phyloP scores from a whole-genome alignment of 2,113 vertebrate genomes.

The Leptosomus discolor region DNA sequence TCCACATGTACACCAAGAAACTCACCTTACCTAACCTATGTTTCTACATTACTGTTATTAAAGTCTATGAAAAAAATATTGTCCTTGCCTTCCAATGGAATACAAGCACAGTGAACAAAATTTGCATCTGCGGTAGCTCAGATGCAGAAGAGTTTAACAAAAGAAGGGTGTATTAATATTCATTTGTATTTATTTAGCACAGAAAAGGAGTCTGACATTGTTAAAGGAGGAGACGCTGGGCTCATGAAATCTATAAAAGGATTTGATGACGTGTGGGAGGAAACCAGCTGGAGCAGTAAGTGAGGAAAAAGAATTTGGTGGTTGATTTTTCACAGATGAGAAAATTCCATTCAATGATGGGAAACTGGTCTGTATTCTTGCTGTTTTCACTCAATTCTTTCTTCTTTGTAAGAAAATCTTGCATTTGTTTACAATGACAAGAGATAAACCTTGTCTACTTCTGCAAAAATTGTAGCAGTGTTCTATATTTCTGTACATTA shows the following conservation, averaged over 20 bases:
- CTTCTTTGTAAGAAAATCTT: neutral
- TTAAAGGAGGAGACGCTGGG: neutral
- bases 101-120: neutral
- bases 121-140: neutral
- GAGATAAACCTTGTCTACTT: neutral
- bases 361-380: neutral
- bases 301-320: neutral
- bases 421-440: neutral
- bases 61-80: neutral
- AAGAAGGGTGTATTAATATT: constrained; percentile 24
- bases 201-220: neutral
- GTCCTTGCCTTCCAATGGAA: neutral
- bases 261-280: neutral
- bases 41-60: neutral
- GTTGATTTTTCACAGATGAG: constrained; percentile 11
- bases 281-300: constrained; percentile 8
- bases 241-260: constrained; percentile 29
- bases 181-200: constrained; percentile 28
- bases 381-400: neutral
- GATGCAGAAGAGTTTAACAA: neutral
- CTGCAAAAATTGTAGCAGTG: neutral
- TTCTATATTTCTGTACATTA: neutral
- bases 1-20: neutral
- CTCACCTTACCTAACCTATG: neutral
- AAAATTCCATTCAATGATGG: neutral